Evolutionary conservation across 2,113 vertebrate species (phyloP).

Genomic region (Oncorhynchus nerka): DNA sequence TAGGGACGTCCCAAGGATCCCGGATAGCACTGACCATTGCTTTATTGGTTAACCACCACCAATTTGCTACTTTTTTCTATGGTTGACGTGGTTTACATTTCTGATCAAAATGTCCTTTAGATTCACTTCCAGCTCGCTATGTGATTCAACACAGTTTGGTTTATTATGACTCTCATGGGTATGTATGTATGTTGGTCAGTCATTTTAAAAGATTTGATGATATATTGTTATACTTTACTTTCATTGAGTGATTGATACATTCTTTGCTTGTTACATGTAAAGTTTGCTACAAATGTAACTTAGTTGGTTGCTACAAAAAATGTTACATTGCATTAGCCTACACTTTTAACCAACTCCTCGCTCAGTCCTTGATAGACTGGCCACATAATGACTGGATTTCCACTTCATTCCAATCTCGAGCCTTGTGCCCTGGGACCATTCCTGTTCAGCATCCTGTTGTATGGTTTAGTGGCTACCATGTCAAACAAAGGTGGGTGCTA

Average conservation of each 20-base stretch:
- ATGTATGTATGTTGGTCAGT: too few relatives aligned
- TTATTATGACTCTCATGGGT: too few relatives aligned
- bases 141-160: too few relatives aligned
- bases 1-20: too few relatives aligned
- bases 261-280: not conserved
- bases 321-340: not conserved
- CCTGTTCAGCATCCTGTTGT: slow-evolving; percentile 61
- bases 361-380: too few relatives aligned
- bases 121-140: not conserved
- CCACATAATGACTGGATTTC: not conserved
- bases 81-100: not conserved
- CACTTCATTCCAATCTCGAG: slow-evolving; percentile 23
- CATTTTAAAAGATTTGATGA: too few relatives aligned
- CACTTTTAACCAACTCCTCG: not conserved
- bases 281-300: not conserved
- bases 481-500: slow-evolving; percentile 54
- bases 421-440: slow-evolving; percentile 12
- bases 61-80: not conserved
- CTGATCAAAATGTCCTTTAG: slow-evolving; percentile 2
- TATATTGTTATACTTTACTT: too few relatives aligned
- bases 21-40: too few relatives aligned
- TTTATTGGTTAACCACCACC: too few relatives aligned
- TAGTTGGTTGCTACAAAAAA: not conserved
- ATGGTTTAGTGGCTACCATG: slow-evolving; percentile 27
- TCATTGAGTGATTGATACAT: not conserved